Evolutionary conservation across 1,140 invertebrate genomes (phyloP), one percentile per base, ranked within the genome.

Genomic region (Paraescarpia echinospica): DNA sequence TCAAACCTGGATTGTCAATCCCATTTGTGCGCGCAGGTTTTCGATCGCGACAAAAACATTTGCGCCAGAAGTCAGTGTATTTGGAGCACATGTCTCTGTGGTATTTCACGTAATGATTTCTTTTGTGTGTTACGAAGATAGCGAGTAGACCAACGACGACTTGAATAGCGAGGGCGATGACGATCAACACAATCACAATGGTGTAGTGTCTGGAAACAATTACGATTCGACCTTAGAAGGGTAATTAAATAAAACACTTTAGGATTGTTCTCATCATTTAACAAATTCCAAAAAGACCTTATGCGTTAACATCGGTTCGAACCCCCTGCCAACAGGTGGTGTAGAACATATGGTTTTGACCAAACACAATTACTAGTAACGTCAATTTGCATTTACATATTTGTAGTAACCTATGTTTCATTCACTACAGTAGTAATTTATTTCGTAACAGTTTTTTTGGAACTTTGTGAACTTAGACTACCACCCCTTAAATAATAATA

Each of bases 91-190:
- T 77, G 59, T 77, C 59, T 6, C 22, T 12, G 12, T 77, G 59
- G 59, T 77, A 77, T 77, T 77, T 27, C 27, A 2, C 2, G 59
- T 77, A 77, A 18, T 77, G 22, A 0, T 77, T 77, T 27, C 59
- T 77, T 4, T 9, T 34, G 90, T 90, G 90, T 34, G 90, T 90
- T 14, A 90, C 35, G 18, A 35, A 90, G 90, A 90, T 90, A n/a
- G 90, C 35, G 35, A 90, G 18, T 22, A 90, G 18, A 5, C 90
- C 90, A 34, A 90, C n/a, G 34, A 90, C 9, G 14, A 90, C 90
- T 90, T 90, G 27, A 33, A 33, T 90, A 90, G 34, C 18, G 34
- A 90, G 18, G 18, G 14, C 34, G 14, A 90, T n/a, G 35, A 41
- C 34, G 22, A 90, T 27, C 90, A 90, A 90, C 34, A 90, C 90